Evolutionary conservation across 1,140 invertebrate species (phyloP), one percentile per base, ranked within the genome.

Genomic region (Eriocheir sinensis): DNA sequence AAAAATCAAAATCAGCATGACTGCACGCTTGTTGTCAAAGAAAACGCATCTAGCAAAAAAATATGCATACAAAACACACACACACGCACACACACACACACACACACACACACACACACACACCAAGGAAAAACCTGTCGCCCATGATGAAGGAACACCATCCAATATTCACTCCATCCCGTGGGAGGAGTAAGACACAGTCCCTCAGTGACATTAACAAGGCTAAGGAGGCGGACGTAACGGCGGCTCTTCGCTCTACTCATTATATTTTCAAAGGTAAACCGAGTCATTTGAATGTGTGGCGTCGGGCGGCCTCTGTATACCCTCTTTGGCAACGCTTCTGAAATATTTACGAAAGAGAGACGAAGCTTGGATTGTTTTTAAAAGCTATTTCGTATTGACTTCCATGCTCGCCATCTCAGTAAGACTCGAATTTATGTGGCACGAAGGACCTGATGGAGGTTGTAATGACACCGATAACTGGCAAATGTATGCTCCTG

Each of bases 191-290:
- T n/a, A 72, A 72, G 27, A 72, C 60, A 72, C 60, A n/a, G 60
- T 21, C 21, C n/a, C 27, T 72, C 21, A 72, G n/a, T 72, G 60
- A n/a, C 60, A 72, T 72, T 72, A 72, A n/a, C 12, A 21, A 21
- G 27, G n/a, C 27, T n/a, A 72, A 72, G n/a, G 17, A 72, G 0
- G 27, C 21, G 60, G 27, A 72, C 60, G n/a, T 72, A 72, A n/a
- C 27, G 60, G 60, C 21, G 60, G 27, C 60, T 72, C 27, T n/a
- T 72, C 60, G n/a, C 17, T 72, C 60, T n/a, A 72, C 60, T 72
- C 60, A 72, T 72, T 72, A 72, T n/a, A 72, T n/a, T 72, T 72
- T 72, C 60, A 72, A n/a, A 72, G 60, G 60, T 72, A 72, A 72
- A 72, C 60, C 27, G 27, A n/a, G 60, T 72, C 60, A 72, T n/a